phyloP scores from a whole-genome alignment of 2,888 invertebrate species.

The Philaethria dido region DNA sequence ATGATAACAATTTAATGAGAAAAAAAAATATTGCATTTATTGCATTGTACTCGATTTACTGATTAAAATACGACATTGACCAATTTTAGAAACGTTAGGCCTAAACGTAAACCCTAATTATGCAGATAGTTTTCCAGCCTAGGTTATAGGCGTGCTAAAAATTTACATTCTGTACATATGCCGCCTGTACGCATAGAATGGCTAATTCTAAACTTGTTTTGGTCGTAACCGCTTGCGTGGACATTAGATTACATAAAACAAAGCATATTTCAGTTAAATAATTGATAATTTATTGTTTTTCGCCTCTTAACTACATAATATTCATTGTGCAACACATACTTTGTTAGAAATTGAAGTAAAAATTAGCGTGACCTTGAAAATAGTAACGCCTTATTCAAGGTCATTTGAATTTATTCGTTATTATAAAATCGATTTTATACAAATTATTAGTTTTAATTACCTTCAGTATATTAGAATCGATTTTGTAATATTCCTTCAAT shows the following conservation, averaged over 20 bases:
- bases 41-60: conserved; percentile 59
- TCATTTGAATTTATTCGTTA: background rate
- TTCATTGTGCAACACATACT: background rate
- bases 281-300: background rate
- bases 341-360: background rate
- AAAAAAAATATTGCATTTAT: conserved; percentile 43
- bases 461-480: conserved; percentile 1
- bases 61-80: conserved; percentile 51
- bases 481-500: conserved; percentile 1
- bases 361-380: conserved; percentile 11
- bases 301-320: background rate
- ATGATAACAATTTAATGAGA: conserved; percentile 31
- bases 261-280: background rate
- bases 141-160: conserved; percentile 43
- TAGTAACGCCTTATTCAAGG: background rate
- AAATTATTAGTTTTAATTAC: background rate
- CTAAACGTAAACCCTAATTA: conserved; percentile 51
- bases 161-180: conserved; percentile 42
- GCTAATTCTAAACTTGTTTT: conserved; percentile 46
- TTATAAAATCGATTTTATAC: background rate
- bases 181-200: conserved; percentile 45
- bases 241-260: conserved; percentile 10
- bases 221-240: conserved; percentile 23
- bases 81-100: conserved; percentile 51
- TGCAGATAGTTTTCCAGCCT: conserved; percentile 49